Evolutionary conservation across 2,797 vertebrate species (phyloP), one percentile per base, ranked within the genome.

Genomic region (Clangula hyemalis): DNA sequence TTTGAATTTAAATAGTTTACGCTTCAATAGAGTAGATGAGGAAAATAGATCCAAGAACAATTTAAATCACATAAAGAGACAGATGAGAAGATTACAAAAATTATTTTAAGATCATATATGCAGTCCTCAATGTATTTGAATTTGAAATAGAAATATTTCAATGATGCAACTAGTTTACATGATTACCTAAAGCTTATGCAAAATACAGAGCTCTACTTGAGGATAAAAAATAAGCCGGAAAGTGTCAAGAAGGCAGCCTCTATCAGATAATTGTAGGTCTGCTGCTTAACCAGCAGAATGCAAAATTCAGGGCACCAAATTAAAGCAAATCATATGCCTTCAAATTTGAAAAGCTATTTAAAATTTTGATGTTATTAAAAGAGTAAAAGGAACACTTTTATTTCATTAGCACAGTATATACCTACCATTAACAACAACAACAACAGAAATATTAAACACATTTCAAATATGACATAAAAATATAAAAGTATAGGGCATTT

Each of bases 191-290:
- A 86, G 64, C 83, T 94, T 90, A 93, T 91, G 87, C 76, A 90
- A 94, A 96, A 91, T 85, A 86, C 18, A 58, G 14, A 88, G 66
- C 70, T 58, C 76, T 78, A 86, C 83, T 93, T 90, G 58, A 94
- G 72, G 74, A 75, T 64, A 53, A 94, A 89, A 95, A 94, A 78
- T 75, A 84, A 94, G 51, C 80, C 76, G 41, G 39, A 88, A 96
- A 95, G 95, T 91, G 93, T 95, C 95, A 95, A 94, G 91, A 91
- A 88, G 80, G 76, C 73, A 91, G 70, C 62, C 78, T 90, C 89
- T 94, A 56, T 70, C 76, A 91, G 66, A 84, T 90, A 94, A 96
- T 78, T 86, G 80, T 68, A 93, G 62, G 73, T 84, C 76, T 91
- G 38, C 38, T 86, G 74, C 87, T 94, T 93, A 86, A 95, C 73